Percentiles rank a stretch among this genome's conserved stretches.
Evolutionary conservation across 2,797 vertebrate genomes (phyloP).

Genomic region (Gallinago solitaria): DNA sequence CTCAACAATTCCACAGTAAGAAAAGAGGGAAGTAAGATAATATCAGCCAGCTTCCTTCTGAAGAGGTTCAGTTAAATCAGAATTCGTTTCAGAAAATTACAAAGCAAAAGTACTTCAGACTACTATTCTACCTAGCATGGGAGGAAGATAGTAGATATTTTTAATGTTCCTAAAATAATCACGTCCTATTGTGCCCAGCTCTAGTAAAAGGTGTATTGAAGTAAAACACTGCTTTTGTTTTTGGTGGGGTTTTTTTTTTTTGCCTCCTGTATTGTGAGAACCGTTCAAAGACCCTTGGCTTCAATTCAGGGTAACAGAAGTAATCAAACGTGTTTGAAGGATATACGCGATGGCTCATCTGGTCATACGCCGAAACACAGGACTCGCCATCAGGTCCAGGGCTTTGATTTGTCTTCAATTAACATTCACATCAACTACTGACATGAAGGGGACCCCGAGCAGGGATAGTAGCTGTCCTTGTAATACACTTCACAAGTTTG

Average conservation of each 20-base stretch:
- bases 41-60: constrained; percentile 72
- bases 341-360: neutral
- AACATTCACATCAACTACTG: neutral
- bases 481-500: neutral
- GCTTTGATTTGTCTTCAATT: neutral
- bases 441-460: neutral
- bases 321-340: neutral
- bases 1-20: constrained; percentile 76
- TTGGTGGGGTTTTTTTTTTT: neutral
- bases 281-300: neutral
- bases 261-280: constrained; percentile 11
- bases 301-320: neutral
- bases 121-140: constrained; percentile 40
- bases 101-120: constrained; percentile 38
- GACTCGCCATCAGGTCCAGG: neutral
- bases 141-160: constrained; percentile 53
- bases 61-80: constrained; percentile 72
- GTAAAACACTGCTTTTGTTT: neutral
- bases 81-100: constrained; percentile 63
- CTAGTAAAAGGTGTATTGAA: constrained; percentile 14
- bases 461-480: neutral
- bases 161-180: constrained; percentile 56
- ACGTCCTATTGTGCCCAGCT: constrained; percentile 10
- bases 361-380: neutral
- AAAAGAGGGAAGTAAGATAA: constrained; percentile 78